Base-by-base conservation (phyloP, 2,888 invertebrate genomes). In the Harpalus rubripes region DNA sequence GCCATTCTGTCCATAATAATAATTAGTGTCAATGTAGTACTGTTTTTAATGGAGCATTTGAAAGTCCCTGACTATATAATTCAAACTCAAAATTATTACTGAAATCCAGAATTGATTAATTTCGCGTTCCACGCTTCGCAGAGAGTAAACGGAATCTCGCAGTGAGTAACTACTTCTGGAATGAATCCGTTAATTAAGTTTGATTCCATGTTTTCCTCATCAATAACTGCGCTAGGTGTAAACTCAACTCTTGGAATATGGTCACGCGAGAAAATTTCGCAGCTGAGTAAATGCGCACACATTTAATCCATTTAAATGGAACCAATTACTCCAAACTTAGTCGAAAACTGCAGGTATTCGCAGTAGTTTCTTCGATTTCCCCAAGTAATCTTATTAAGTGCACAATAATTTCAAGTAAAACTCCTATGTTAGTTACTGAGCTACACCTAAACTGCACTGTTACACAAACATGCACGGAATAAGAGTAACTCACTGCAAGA, bases 361-460 rank as follows among this genome's bases (percentile, higher is more conserved):
- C 74, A 74, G 22, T 15, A 74, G 52, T 74, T 74, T 41, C 74
- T 74, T 74, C 74, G 74, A 78, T 78, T 78, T 58, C 41, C 78
- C 44, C 10, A 74, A 74, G 22, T 78, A 78, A 78, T 78, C 78
- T 78, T 78, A 78, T 78, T 78, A 78, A 78, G 78, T 78, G 78
- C 78, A 78, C 56, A 58, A 78, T 78, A 78, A 78, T 78, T 78
- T 78, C 56, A 44, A 56, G 52, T 52, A 56, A 74, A 74, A 74
- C 52, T 74, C 72, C 72, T 15, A 10, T 44, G 52, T 44, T 74
- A 52, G 68, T 78, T 78, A 74, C 74, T 7, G 68, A 68, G 68
- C 68, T 68, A 44, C 72, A 41, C 72, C 78, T 78, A 58, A 78
- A 78, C 58, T 78, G 58, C 26, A 15, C 78, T 56, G 78, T 78